phyloP scores from a whole-genome alignment of 2,113 vertebrate species.

The Geococcyx californianus region DNA sequence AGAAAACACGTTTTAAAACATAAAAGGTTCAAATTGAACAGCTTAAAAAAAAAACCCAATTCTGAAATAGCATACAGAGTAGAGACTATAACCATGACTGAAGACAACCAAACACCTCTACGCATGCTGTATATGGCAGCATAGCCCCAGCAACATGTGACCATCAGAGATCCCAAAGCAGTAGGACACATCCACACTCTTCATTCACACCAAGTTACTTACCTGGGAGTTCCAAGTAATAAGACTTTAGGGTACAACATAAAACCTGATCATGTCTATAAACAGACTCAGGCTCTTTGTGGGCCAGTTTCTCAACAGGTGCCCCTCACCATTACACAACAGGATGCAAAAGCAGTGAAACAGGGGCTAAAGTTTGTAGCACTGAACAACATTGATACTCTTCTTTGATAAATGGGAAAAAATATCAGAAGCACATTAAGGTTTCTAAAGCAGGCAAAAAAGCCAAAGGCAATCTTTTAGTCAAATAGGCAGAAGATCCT shows the following conservation, averaged over 20 bases:
- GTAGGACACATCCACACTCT: accelerated
- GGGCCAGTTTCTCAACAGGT: background rate
- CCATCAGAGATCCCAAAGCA: accelerated
- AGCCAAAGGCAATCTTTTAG: background rate
- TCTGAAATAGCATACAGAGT: background rate
- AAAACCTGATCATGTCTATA: background rate
- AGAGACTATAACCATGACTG: background rate
- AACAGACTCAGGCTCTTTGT: background rate
- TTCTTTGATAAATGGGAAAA: background rate
- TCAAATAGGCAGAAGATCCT: background rate
- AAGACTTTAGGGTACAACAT: background rate
- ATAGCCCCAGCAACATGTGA: background rate
- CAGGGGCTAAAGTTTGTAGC: background rate
- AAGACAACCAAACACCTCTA: background rate
- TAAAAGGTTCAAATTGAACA: background rate
- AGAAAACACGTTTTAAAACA: background rate
- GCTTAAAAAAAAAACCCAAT: background rate
- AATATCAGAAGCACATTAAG: background rate
- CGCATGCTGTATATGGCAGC: accelerated
- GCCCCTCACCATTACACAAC: background rate
- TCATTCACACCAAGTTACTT: background rate
- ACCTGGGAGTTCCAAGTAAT: background rate
- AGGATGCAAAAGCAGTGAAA: background rate
- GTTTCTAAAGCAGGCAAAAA: background rate
- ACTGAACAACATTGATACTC: background rate